Conservation (phyloP, 2,888 invertebrate species). For the Mimumesa dahlbomi region DNA sequence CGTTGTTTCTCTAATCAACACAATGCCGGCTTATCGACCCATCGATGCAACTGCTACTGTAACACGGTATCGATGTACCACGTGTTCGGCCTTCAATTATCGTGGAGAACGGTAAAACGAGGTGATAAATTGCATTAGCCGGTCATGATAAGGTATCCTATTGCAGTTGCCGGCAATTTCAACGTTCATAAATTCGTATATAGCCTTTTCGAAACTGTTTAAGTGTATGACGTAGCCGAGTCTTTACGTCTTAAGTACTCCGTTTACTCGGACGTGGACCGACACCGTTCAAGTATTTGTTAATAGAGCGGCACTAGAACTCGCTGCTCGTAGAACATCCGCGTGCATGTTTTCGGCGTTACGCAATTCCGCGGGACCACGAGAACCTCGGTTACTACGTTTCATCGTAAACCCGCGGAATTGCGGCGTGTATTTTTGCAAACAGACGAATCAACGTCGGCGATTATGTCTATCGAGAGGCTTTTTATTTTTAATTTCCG, state of each 20-base stretch:
- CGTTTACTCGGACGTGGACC: constrained; percentile 5
- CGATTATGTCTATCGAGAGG: too few species aligned
- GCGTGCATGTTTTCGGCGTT: constrained; percentile 17
- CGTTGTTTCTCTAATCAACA: too few species aligned
- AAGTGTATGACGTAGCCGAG: constrained; percentile 18
- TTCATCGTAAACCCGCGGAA: too few species aligned
- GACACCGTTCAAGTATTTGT: constrained; percentile 6
- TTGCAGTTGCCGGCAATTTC: constrained; percentile 4
- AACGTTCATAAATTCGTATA: constrained; percentile 4
- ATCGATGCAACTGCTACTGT: too few species aligned
- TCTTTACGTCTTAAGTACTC: constrained; percentile 17
- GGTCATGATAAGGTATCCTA: background rate
- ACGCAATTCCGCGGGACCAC: constrained; percentile 10
- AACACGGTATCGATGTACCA: too few species aligned
- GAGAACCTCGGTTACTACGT: background rate
- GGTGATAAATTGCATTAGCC: background rate
- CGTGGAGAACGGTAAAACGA: too few species aligned
- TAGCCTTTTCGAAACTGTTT: constrained; percentile 24
- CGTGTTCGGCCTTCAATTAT: too few species aligned
- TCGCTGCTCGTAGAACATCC: background rate
- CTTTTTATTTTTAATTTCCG: too few species aligned
- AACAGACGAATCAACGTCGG: too few species aligned
- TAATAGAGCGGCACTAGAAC: constrained; percentile 18
- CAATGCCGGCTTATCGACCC: too few species aligned
- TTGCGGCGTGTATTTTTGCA: too few species aligned